phyloP scores from a whole-genome alignment of 2,888 invertebrate genomes.

The Phasia obesa region DNA sequence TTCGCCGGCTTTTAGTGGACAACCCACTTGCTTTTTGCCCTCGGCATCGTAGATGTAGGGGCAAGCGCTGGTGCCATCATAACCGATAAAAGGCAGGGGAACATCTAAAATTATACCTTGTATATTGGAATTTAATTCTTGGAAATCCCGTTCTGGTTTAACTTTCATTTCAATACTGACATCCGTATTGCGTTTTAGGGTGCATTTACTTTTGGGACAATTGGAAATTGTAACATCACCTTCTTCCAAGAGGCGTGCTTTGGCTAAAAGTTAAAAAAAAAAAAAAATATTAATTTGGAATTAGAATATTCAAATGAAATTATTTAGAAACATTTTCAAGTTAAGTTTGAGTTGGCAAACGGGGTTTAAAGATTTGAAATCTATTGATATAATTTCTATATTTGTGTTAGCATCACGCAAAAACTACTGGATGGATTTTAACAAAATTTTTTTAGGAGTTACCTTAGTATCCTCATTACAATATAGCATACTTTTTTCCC shows the following conservation, averaged over 20 bases:
- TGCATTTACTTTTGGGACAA: constrained; percentile 87
- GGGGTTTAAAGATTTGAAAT: too few relatives aligned
- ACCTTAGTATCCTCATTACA: too few relatives aligned
- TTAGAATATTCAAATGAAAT: too few relatives aligned
- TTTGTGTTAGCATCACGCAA: too few relatives aligned
- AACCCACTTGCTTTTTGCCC: constrained; percentile 85
- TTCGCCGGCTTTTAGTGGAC: constrained; percentile 87
- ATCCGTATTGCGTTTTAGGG: constrained; percentile 85
- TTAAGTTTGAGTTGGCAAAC: too few relatives aligned
- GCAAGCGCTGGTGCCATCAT: constrained; percentile 88
- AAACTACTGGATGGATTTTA: too few relatives aligned
- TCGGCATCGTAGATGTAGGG: constrained; percentile 85
- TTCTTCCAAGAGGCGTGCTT: constrained; percentile 80
- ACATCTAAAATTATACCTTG: constrained; percentile 86
- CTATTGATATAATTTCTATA: too few relatives aligned
- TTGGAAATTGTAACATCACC: constrained; percentile 84
- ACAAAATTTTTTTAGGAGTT: too few relatives aligned
- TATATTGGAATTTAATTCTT: constrained; percentile 85
- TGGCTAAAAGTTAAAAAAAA: constrained; percentile 80
- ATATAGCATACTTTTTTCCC: too few relatives aligned
- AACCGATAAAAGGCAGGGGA: constrained; percentile 89
- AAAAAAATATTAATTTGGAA: too few relatives aligned
- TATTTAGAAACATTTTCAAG: too few relatives aligned
- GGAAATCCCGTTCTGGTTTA: constrained; percentile 84
- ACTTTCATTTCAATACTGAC: constrained; percentile 85